Evolutionary conservation across 2,113 vertebrate species (phyloP).

Genomic region (Hoplias malabaricus): DNA sequence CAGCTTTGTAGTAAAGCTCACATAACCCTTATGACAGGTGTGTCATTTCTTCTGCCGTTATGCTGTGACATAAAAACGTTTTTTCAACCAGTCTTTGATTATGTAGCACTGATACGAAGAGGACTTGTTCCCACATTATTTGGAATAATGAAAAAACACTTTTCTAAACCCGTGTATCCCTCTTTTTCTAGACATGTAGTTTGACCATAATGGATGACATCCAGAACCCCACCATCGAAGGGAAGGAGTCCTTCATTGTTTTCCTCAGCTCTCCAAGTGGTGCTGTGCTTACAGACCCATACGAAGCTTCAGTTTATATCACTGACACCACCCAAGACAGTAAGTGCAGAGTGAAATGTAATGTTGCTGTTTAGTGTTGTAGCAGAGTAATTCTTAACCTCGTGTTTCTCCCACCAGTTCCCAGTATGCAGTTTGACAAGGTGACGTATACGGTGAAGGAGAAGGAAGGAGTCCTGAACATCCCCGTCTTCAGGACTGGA

Average conservation of each 20-base stretch:
- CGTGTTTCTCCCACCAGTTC: slow-evolving; percentile 74
- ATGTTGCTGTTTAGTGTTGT: no score
- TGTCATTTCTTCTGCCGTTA: no score
- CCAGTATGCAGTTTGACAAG: slow-evolving; percentile 96
- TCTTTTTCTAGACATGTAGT: slow-evolving; percentile 79
- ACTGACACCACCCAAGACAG: slow-evolving; percentile 90
- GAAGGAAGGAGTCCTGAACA: slow-evolving; percentile 79
- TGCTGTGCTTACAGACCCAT: slow-evolving; percentile 87
- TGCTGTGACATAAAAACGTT: no score
- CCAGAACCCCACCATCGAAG: slow-evolving; percentile 93
- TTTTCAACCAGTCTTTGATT: background rate
- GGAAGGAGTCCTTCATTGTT: slow-evolving; percentile 92
- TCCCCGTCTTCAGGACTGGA: slow-evolving; percentile 83
- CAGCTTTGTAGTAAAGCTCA: no score
- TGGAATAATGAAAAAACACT: background rate
- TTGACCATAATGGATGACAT: slow-evolving; percentile 93
- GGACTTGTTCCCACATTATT: background rate
- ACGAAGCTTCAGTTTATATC: slow-evolving; percentile 87
- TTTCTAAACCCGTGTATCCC: rapidly evolving
- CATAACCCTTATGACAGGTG: no score
- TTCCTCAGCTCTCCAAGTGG: slow-evolving; percentile 95
- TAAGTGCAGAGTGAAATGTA: no score
- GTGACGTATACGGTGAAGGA: slow-evolving; percentile 81
- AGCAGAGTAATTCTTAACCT: background rate
- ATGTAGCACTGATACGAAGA: background rate